These are phyloP conservation scores for Poeciliopsis turrubarensis DNA, from an alignment of 2,113 vertebrate genomes.

Conservation along the genomic window DNA sequence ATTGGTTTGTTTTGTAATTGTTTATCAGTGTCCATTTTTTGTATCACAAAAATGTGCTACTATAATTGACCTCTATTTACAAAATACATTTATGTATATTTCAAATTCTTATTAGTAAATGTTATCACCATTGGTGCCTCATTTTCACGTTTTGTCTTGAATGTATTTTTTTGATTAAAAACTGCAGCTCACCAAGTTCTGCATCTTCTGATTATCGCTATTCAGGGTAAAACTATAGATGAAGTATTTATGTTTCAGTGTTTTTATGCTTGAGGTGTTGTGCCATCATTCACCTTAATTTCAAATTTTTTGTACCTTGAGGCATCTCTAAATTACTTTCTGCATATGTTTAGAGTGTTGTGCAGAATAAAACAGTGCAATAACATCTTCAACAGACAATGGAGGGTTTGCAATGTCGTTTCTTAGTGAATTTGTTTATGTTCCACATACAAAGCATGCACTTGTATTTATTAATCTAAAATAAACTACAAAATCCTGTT, in stretches of 20 bases:
- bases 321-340: slow-evolving; percentile 34
- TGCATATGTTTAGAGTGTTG: slow-evolving; percentile 12
- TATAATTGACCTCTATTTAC: too few species aligned
- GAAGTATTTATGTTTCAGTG: slow-evolving; percentile 5
- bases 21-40: too few species aligned
- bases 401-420: background rate
- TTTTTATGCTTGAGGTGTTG: slow-evolving; percentile 16
- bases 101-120: background rate
- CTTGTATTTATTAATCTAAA: slow-evolving; percentile 15
- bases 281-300: slow-evolving; percentile 30
- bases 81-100: background rate
- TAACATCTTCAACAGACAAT: slow-evolving; percentile 24
- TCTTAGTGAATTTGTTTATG: slow-evolving; percentile 21
- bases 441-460: slow-evolving; percentile 4
- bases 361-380: slow-evolving; percentile 27
- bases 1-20: too few species aligned
- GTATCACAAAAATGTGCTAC: too few species aligned
- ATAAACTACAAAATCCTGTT: slow-evolving; percentile 22
- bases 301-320: slow-evolving; percentile 26
- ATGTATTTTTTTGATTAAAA: background rate
- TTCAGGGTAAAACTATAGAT: background rate
- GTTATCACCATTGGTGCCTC: background rate
- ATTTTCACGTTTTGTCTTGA: background rate
- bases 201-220: slow-evolving; percentile 16
- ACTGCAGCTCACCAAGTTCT: background rate